Evolutionary conservation across 2,888 invertebrate genomes (phyloP).

Genomic region (Leptopilina myrica): DNA sequence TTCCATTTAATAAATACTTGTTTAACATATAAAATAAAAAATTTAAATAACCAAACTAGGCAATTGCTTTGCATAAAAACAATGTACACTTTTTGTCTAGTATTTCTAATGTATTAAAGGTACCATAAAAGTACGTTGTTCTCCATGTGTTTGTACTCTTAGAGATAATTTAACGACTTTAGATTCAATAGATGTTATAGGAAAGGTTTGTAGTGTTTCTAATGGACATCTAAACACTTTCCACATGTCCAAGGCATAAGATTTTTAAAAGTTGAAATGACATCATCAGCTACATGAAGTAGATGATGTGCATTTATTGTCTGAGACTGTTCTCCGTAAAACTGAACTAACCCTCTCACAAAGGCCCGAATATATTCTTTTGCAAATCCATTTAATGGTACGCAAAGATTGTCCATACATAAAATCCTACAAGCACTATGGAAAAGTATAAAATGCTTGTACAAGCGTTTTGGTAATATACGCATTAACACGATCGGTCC

Average conservation of each 20-base stretch:
- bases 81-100: neutral
- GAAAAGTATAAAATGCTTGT: slow-evolving; percentile 58
- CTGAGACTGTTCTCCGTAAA: slow-evolving; percentile 59
- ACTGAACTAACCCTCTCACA: slow-evolving; percentile 55
- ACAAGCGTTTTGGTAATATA: slow-evolving; percentile 47
- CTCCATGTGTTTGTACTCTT: neutral
- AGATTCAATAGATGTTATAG: neutral
- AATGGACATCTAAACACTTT: neutral
- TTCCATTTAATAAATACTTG: too few species aligned
- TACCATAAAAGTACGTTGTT: neutral
- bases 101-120: slow-evolving; percentile 3
- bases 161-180: neutral
- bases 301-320: slow-evolving; percentile 65
- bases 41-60: too few species aligned
- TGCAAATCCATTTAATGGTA: slow-evolving; percentile 50
- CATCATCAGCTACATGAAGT: slow-evolving; percentile 52
- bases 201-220: neutral
- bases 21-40: too few species aligned
- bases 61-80: neutral
- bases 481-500: slow-evolving; percentile 58
- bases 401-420: slow-evolving; percentile 25
- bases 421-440: slow-evolving; percentile 57
- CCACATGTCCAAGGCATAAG: slow-evolving; percentile 1
- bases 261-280: slow-evolving; percentile 28
- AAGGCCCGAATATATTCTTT: slow-evolving; percentile 56